phyloP scores from a whole-genome alignment of 2,113 vertebrate genomes.

The Pongo abelii region DNA sequence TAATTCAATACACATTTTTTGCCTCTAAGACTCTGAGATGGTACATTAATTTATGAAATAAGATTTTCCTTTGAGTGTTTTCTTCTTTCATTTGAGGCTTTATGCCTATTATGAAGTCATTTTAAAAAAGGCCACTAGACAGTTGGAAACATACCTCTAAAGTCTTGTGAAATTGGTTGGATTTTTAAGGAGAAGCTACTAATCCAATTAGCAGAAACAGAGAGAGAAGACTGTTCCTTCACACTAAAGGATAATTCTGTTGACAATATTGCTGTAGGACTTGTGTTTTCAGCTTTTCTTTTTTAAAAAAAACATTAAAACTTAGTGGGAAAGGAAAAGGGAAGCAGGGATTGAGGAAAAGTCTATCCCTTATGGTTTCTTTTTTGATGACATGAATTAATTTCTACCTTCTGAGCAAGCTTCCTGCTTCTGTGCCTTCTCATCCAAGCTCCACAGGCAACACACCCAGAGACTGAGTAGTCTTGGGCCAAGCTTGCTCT shows the following conservation, averaged over 20 bases:
- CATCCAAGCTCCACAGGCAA: too few species aligned
- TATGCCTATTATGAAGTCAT: background rate
- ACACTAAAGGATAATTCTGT: background rate
- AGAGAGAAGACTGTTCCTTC: background rate
- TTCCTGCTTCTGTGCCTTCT: too few species aligned
- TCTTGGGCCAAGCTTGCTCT: background rate
- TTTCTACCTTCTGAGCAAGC: background rate
- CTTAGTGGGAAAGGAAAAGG: background rate
- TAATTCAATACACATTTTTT: background rate
- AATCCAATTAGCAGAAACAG: background rate
- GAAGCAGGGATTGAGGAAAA: background rate
- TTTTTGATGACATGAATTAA: background rate
- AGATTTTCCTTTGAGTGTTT: background rate
- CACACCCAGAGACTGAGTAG: background rate
- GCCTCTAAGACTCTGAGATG: background rate
- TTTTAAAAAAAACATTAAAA: background rate
- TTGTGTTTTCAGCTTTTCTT: background rate
- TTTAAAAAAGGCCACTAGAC: background rate
- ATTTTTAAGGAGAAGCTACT: background rate
- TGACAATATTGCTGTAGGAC: too few species aligned
- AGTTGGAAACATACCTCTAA: background rate
- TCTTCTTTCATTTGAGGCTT: background rate
- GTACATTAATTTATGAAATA: constrained; percentile 38
- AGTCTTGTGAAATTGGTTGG: background rate
- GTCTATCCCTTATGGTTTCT: background rate